Conservation (phyloP, 2,113 vertebrate genomes). For the Probosciger aterrimus region DNA sequence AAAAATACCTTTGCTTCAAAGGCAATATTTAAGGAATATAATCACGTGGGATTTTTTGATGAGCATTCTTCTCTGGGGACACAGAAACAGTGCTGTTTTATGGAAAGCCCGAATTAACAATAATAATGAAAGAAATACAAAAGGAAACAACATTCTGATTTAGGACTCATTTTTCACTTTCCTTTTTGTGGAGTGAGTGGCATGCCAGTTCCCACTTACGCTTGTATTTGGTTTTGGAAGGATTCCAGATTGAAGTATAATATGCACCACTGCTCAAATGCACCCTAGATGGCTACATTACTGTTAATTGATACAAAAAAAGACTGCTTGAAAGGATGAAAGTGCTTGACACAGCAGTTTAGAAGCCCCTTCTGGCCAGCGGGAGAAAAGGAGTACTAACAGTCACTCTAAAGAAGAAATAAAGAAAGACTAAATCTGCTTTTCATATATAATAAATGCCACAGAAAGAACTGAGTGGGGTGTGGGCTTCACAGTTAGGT, state of each 20-base stretch:
- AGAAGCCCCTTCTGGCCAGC: background rate
- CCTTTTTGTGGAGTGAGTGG: background rate
- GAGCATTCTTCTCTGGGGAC: background rate
- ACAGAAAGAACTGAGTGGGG: background rate
- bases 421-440: background rate
- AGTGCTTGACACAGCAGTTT: background rate
- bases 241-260: background rate
- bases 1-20: background rate
- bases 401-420: background rate
- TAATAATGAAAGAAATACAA: background rate
- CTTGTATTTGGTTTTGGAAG: slow-evolving; percentile 21
- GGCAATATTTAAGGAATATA: background rate
- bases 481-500: slow-evolving; percentile 3
- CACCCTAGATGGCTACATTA: background rate
- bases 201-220: background rate
- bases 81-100: background rate
- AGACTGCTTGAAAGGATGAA: background rate
- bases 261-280: background rate
- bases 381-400: background rate
- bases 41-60: background rate
- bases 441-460: background rate
- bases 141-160: background rate
- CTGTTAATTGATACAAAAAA: background rate
- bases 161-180: background rate
- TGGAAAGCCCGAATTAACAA: background rate